phyloP scores from a whole-genome alignment of 2,113 vertebrate genomes.

The Colaptes auratus region DNA sequence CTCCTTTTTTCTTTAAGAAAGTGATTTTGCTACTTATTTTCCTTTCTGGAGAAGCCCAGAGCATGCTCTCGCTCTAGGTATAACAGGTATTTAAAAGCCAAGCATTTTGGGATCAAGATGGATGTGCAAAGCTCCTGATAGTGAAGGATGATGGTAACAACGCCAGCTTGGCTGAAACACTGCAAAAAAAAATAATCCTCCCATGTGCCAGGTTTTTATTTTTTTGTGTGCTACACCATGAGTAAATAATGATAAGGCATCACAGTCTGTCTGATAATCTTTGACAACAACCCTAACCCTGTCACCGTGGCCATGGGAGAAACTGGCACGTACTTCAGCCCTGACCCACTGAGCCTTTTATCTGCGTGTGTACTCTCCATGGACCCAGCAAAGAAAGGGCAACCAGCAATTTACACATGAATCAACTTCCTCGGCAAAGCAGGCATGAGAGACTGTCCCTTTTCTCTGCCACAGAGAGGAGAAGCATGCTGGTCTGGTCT shows the following conservation, averaged over 20 bases:
- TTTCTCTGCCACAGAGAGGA: conserved; percentile 71
- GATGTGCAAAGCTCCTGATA: not conserved
- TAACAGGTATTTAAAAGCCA: not conserved
- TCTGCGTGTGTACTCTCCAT: conserved; percentile 81
- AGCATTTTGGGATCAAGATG: not conserved
- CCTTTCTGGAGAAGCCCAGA: not conserved
- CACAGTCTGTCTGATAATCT: conserved; percentile 78
- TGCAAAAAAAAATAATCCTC: not conserved
- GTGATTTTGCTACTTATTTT: not conserved
- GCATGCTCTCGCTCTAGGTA: not conserved
- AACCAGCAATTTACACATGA: conserved; percentile 88
- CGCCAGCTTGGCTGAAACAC: not conserved
- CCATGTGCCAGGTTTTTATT: conserved; percentile 22
- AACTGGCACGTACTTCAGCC: conserved; percentile 65
- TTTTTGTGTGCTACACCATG: conserved; percentile 20
- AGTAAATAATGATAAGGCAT: conserved; percentile 76
- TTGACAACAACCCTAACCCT: conserved; percentile 75
- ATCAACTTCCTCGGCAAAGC: conserved; percentile 77
- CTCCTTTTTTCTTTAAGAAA: not conserved
- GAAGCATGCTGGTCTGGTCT: conserved; percentile 75
- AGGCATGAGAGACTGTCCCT: conserved; percentile 76
- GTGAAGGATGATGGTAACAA: not conserved
- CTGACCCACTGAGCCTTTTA: conserved; percentile 79
- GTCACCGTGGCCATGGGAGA: conserved; percentile 70
- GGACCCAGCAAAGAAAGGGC: conserved; percentile 82